Evolutionary conservation across 2,797 vertebrate genomes (phyloP), one percentile per base, ranked within the genome.

Genomic region (Eulemur rubriventer): DNA sequence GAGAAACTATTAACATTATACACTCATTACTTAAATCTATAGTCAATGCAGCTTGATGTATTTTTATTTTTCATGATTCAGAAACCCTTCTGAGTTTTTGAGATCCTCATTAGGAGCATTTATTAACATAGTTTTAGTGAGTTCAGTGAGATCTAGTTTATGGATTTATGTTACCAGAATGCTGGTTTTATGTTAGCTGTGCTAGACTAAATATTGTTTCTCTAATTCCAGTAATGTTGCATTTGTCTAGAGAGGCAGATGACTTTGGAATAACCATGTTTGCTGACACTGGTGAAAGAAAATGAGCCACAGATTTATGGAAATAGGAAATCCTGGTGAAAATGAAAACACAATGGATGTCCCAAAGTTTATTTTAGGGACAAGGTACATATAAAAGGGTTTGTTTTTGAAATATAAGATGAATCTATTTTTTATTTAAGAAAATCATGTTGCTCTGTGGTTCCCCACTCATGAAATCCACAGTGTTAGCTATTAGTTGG

Each of bases 81-180:
- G 76, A 86, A 86, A 41, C 20, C 76, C 63, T 35, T 82, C 30
- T 33, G 20, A 72, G 38, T 75, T 61, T 61, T 48, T 61, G 28
- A 87, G 30, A 33, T 43, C 41, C 24, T 94, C 78, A 80, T 20
- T 33, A 9, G 8, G 26, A 93, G 38, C 43, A 94, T 41, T 88
- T 83, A 72, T 78, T 96, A 84, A 91, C 7, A 9, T 52, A 61
- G 35, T 70, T 89, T 43, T 92, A 82, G 33, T 92, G n/a, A 92
- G 30, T 70, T 86, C 30, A 78, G 5, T 59, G 57, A 35, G 41
- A 14, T 33, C 52, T 11, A 48, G 30, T 55, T 59, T 91, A 38
- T 43, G 75, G 61, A 84, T 72, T 73, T 94, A 35, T 87, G 48
- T 59, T 33, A 75, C n/a, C 59, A 75, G 50, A 89, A 91, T 84